Percentiles rank a stretch among this genome's conserved stretches.
phyloP scores from a whole-genome alignment of 2,797 vertebrate species.

The Crenuchus spilurus region DNA sequence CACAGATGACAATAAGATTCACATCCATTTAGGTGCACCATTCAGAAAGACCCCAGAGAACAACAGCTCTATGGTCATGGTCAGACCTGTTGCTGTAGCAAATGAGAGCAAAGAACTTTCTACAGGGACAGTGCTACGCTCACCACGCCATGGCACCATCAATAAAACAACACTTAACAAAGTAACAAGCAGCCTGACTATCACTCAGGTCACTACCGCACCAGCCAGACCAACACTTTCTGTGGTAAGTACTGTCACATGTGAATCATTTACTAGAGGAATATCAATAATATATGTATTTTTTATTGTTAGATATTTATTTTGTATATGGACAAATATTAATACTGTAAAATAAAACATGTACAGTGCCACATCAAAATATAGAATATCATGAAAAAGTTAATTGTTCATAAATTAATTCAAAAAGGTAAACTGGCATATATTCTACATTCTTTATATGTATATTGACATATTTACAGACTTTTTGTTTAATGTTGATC shows the following conservation, averaged over 20 bases:
- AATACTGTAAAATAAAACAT: no score
- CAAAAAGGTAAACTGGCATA: no score
- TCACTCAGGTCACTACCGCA: slow-evolving; percentile 86
- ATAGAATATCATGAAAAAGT: no score
- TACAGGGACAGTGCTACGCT: slow-evolving; percentile 90
- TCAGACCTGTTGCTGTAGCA: slow-evolving; percentile 78
- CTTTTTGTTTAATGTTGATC: no score
- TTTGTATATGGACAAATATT: not conserved
- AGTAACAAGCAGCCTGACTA: slow-evolving; percentile 94
- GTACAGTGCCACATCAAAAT: no score
- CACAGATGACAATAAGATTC: slow-evolving; percentile 96
- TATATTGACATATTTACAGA: no score
- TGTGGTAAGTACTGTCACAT: slow-evolving; percentile 76
- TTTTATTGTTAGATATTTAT: no score
- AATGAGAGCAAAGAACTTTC: slow-evolving; percentile 87
- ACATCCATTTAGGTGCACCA: slow-evolving; percentile 91
- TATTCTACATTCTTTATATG: no score
- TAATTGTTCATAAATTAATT: no score
- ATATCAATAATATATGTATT: not conserved
- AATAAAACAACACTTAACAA: slow-evolving; percentile 83
- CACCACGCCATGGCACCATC: slow-evolving; percentile 83
- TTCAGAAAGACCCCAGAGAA: slow-evolving; percentile 74
- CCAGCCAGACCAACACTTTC: slow-evolving; percentile 84
- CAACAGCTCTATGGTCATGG: slow-evolving; percentile 81
- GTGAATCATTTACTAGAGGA: not conserved